Evolutionary conservation across 2,888 invertebrate species (phyloP).

Genomic region (Acanthosepion pharaonis): DNA sequence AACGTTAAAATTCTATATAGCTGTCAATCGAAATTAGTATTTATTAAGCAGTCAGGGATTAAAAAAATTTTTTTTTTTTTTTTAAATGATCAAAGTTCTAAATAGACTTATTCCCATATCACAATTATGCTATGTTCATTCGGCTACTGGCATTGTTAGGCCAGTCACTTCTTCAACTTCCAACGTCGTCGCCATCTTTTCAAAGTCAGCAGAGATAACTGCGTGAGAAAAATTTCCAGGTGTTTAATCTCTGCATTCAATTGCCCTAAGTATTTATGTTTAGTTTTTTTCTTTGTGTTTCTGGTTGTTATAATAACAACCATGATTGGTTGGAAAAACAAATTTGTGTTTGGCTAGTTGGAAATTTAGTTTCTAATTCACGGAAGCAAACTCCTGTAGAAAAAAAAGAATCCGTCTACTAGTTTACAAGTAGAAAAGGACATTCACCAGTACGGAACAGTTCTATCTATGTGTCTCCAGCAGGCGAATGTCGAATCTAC

Average conservation of each 20-base stretch:
- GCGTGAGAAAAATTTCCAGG: neutral
- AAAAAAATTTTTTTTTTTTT: neutral
- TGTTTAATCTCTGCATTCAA: neutral
- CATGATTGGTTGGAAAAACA: neutral
- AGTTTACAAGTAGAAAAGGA: neutral
- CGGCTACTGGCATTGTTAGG: neutral
- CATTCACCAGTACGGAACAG: conserved; percentile 46
- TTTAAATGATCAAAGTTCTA: neutral
- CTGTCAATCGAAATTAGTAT: neutral
- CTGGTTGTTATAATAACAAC: neutral
- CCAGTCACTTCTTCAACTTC: neutral
- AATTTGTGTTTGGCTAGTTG: neutral
- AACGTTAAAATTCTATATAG: conserved; percentile 3
- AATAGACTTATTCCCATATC: neutral
- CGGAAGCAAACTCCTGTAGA: neutral
- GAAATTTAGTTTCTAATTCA: neutral
- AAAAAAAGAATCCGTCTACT: neutral
- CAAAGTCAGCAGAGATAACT: neutral
- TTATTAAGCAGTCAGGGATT: neutral
- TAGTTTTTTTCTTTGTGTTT: neutral
- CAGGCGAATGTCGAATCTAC: conserved; percentile 39
- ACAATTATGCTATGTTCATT: neutral
- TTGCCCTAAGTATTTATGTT: no score
- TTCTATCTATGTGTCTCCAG: conserved; percentile 18
- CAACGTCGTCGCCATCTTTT: neutral